Conservation (phyloP, 1,140 invertebrate genomes). For the Reticulitermes speratus region DNA sequence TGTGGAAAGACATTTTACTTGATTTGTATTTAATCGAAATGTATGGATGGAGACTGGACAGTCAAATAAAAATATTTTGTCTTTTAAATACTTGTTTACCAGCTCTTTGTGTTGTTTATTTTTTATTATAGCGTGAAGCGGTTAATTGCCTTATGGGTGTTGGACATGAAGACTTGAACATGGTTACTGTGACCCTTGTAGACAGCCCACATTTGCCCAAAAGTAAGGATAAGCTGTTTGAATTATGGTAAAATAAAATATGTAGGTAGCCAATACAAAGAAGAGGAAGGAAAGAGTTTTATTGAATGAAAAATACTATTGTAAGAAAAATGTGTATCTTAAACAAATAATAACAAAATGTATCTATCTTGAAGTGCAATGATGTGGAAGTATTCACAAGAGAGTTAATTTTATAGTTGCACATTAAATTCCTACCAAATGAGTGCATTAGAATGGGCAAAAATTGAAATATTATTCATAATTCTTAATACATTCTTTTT, state of each 20-base stretch:
- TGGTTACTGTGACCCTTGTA: background rate
- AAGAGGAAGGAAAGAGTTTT: too few species aligned
- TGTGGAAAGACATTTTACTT: background rate
- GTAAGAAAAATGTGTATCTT: too few species aligned
- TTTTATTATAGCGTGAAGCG: background rate
- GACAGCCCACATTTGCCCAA: background rate
- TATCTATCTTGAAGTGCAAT: too few species aligned
- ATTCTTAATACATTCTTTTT: too few species aligned
- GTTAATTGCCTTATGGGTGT: background rate
- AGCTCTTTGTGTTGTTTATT: background rate
- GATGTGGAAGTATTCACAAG: too few species aligned
- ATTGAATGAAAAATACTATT: too few species aligned
- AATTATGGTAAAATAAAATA: background rate
- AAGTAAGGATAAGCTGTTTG: background rate
- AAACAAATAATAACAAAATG: too few species aligned
- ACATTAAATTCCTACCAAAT: too few species aligned
- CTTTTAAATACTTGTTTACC: background rate
- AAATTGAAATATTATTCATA: too few species aligned
- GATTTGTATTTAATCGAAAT: background rate
- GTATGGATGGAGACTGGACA: background rate
- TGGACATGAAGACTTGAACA: background rate
- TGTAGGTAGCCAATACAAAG: too few species aligned
- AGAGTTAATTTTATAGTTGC: too few species aligned
- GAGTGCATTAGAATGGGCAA: too few species aligned
- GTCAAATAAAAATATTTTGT: background rate